A percentile compares a stretch with the other conserved stretches of the same genome.
These are phyloP conservation scores for Tetragonula clypearis DNA, from an alignment of 1,140 invertebrate species.

Conservation along the genomic window DNA sequence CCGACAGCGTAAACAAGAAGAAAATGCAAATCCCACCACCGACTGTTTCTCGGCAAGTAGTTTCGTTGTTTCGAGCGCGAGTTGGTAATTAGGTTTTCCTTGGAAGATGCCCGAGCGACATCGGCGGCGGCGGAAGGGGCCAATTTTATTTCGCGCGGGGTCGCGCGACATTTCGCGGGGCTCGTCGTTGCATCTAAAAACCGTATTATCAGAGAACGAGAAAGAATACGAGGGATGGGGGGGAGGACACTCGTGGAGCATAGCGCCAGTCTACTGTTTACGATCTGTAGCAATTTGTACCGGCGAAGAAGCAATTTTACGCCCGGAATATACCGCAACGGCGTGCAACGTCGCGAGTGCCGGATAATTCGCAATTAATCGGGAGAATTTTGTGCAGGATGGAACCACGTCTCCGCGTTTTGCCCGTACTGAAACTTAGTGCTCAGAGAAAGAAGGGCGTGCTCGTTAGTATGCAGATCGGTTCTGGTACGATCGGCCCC, in stretches of 20 bases:
- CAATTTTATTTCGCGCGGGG: background rate
- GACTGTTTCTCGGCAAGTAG: background rate
- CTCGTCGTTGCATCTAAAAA: background rate
- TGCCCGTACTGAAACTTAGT: background rate
- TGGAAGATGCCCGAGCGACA: background rate
- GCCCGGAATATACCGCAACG: slow-evolving; percentile 35
- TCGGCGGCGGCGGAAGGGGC: background rate
- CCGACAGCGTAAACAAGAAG: slow-evolving; percentile 45
- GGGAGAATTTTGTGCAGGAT: background rate
- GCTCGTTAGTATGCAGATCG: slow-evolving; percentile 40
- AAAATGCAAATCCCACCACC: background rate
- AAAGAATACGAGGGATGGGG: too few relatives aligned
- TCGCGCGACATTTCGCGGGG: background rate
- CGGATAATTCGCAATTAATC: slow-evolving; percentile 46
- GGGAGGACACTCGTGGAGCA: too few relatives aligned
- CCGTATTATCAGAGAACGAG: background rate
- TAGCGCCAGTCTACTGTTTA: background rate
- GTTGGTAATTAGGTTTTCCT: slow-evolving; percentile 38
- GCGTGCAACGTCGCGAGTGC: background rate
- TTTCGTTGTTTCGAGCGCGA: slow-evolving; percentile 25
- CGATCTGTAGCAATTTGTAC: background rate
- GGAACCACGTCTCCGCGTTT: background rate
- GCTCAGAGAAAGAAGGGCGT: slow-evolving; percentile 1
- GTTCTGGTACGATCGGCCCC: slow-evolving; percentile 13
- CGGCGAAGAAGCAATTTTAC: slow-evolving; percentile 30